A percentile compares a stretch with the other conserved stretches of the same genome.
Conservation (phyloP, 2,888 invertebrate species). For the Tetragonisca angustula region DNA sequence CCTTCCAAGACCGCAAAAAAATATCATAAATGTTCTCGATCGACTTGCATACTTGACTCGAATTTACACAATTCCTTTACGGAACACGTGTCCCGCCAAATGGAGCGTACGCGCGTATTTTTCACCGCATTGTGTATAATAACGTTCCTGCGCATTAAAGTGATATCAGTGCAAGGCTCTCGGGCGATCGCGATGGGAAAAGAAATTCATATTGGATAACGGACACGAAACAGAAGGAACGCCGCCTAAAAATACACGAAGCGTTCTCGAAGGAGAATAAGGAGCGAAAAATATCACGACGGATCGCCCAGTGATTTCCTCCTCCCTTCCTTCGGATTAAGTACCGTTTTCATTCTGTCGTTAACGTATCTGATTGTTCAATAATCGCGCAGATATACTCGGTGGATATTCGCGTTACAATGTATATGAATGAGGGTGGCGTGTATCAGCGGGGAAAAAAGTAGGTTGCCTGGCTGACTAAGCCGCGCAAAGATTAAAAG, state of each 20-base stretch:
- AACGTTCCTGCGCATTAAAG: neutral
- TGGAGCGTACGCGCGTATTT: neutral
- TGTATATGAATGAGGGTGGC: constrained; percentile 71
- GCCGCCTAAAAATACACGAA: neutral
- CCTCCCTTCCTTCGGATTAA: constrained; percentile 17
- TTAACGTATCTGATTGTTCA: constrained; percentile 71
- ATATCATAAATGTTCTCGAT: constrained; percentile 68
- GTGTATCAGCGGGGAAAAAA: constrained; percentile 67
- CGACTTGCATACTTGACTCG: constrained; percentile 43
- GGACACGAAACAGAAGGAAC: constrained; percentile 31
- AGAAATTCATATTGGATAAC: constrained; percentile 38
- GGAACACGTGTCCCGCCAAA: constrained; percentile 27
- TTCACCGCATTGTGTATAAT: neutral
- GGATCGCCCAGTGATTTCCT: constrained; percentile 33
- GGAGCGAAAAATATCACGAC: constrained; percentile 18
- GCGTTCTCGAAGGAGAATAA: constrained; percentile 5
- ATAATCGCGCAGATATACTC: constrained; percentile 67
- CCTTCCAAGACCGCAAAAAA: constrained; percentile 56
- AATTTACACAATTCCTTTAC: constrained; percentile 29
- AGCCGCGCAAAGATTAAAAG: constrained; percentile 69
- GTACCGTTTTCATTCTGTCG: constrained; percentile 57
- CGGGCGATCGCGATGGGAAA: constrained; percentile 29
- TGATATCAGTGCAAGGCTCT: constrained; percentile 18
- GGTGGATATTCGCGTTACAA: constrained; percentile 62
- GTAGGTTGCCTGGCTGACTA: constrained; percentile 67